Evolutionary conservation across 2,888 invertebrate species (phyloP).

Genomic region (Epistrophe eligans): DNA sequence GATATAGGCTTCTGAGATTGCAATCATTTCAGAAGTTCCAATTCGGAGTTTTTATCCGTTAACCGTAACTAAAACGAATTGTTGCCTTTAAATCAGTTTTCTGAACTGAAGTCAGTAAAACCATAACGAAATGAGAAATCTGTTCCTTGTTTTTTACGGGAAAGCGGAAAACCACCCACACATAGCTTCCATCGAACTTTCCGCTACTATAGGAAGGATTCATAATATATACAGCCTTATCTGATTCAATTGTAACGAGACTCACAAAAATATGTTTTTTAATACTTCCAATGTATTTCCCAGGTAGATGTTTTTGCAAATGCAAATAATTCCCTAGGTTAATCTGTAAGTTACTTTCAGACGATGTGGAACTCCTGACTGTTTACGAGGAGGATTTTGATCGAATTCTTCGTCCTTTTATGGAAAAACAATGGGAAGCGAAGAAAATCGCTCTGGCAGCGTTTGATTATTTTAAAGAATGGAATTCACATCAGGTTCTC

Average conservation of each 20-base stretch:
- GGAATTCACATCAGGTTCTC: constrained; percentile 79
- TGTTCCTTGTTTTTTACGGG: constrained; percentile 38
- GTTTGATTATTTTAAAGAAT: constrained; percentile 81
- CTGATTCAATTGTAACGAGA: constrained; percentile 63
- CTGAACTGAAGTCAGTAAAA: constrained; percentile 14
- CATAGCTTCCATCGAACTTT: neutral
- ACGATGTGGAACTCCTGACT: constrained; percentile 87
- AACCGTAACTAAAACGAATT: constrained; percentile 41
- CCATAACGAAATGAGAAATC: constrained; percentile 26
- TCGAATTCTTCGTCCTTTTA: constrained; percentile 78
- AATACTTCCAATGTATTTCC: constrained; percentile 22
- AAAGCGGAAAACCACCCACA: constrained; percentile 15
- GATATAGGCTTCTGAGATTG: constrained; percentile 8
- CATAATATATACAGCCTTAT: constrained; percentile 66
- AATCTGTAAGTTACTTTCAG: constrained; percentile 80
- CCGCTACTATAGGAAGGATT: neutral
- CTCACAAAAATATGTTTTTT: constrained; percentile 68
- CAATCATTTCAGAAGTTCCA: constrained; percentile 34
- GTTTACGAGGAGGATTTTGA: constrained; percentile 87
- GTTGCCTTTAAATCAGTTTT: constrained; percentile 55
- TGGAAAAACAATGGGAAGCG: constrained; percentile 81
- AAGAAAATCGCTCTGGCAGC: constrained; percentile 79
- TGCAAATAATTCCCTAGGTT: constrained; percentile 78
- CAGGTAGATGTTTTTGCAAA: constrained; percentile 28
- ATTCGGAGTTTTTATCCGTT: constrained; percentile 48